A percentile compares a stretch with the other conserved stretches of the same genome.
phyloP scores from a whole-genome alignment of 2,888 invertebrate species.

The Muschampia plurimacula region DNA sequence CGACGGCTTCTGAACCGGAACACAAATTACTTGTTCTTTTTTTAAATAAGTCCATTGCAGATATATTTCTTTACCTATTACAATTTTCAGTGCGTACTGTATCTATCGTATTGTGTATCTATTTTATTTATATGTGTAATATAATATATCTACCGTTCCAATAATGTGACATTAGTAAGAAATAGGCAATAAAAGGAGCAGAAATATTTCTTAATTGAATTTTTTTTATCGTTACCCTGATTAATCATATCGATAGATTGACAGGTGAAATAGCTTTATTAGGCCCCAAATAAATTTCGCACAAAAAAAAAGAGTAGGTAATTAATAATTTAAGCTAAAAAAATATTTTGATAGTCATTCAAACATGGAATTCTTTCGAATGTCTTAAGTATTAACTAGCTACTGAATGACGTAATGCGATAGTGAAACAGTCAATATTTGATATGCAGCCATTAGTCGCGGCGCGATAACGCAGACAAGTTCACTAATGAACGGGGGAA shows the following conservation, averaged over 20 bases:
- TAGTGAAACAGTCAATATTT: conserved; percentile 81
- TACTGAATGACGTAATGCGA: conserved; percentile 75
- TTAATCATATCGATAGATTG: too few relatives aligned
- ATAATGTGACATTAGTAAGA: too few relatives aligned
- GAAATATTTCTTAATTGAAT: too few relatives aligned
- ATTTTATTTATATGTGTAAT: too few relatives aligned
- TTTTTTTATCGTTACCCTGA: too few relatives aligned
- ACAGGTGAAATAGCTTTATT: too few relatives aligned
- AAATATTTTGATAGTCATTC: background rate
- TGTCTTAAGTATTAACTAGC: conserved; percentile 42
- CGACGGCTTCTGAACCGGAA: conserved; percentile 7
- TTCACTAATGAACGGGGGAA: conserved; percentile 77
- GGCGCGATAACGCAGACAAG: conserved; percentile 72
- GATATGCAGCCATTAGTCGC: conserved; percentile 75
- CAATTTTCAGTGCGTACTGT: too few relatives aligned
- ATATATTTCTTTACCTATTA: background rate
- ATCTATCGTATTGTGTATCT: too few relatives aligned
- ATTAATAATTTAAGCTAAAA: background rate
- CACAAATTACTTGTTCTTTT: conserved; percentile 38
- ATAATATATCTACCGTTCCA: too few relatives aligned
- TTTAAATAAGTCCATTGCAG: conserved; percentile 44
- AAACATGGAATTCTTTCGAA: conserved; percentile 44
- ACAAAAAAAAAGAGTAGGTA: too few relatives aligned
- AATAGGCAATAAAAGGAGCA: too few relatives aligned
- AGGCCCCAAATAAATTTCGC: too few relatives aligned